Base-by-base conservation (phyloP, 2,797 vertebrate species). In the Pelobates cultripes region DNA sequence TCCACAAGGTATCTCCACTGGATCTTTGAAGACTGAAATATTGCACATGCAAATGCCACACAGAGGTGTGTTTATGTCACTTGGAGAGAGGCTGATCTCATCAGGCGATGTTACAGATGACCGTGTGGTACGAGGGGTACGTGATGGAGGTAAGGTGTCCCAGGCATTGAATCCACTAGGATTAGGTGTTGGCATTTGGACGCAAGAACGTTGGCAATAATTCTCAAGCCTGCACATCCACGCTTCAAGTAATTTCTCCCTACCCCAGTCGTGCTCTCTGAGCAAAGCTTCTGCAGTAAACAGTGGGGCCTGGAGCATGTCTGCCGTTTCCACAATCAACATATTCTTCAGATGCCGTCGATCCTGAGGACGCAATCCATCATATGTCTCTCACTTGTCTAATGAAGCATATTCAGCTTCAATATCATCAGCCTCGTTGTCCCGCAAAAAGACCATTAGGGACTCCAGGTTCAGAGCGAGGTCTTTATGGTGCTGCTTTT, bases 271-370 rank as follows among this genome's bases (percentile, higher is more conserved):
- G 77, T 99, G 96, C 80, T 97, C 97, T 83, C 98, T 94, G 82
- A 99, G 97, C 70, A 99, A 94, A 85, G 97, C 98, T 90, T 99
- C 98, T 84, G 98, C 97, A 79, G 98, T 99, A 86, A 99, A 99
- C 40, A 99, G 95, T 0, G 98, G 98, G 17, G 97, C 96, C 88
- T 99, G 98, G 80, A 99, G 94, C 98, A 99, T 99, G 92, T 99
- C 98, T 47, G 98, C 98, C 4, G 98, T 97, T 92, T 99, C 97
- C 91, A 99, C 98, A 3, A 99, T 99, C 90, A 99, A 92, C 97
- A 99, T 99, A 90, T 99, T 98, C 93, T 99, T 99, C 80, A 99
- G 92, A 85, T 93, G 94, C 51, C 97, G 94, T 72, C 99, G 93
- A 87, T 99, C 98, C 89, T 99, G 98, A 86, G 96, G 97, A 78